Percentiles rank a stretch among this genome's conserved stretches.
Conservation (phyloP, 2,113 vertebrate species). For the Copsychus sechellarum region DNA sequence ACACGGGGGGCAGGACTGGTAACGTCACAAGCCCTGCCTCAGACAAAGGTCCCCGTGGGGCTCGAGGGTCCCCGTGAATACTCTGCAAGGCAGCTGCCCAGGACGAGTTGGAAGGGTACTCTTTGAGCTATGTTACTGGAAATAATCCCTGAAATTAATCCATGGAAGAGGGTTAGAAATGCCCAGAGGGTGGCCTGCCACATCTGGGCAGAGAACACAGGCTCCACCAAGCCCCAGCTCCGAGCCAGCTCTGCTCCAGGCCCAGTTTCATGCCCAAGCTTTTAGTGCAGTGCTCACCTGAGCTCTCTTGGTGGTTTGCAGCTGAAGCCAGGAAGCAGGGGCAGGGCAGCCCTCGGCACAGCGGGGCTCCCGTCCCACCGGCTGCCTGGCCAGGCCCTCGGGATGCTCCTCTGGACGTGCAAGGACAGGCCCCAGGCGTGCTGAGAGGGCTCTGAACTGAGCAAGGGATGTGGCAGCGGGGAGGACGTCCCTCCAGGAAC, state of each 20-base stretch:
- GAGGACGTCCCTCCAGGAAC: rapidly evolving
- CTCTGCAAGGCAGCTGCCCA: not conserved
- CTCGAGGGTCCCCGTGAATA: not conserved
- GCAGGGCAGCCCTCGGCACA: not conserved
- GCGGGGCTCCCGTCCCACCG: rapidly evolving
- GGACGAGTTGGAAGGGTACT: no score
- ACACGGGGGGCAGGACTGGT: rapidly evolving
- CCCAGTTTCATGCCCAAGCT: not conserved
- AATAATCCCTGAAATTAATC: not conserved
- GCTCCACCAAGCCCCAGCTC: not conserved
- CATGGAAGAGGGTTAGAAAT: not conserved
- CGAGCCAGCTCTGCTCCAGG: not conserved
- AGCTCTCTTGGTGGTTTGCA: not conserved
- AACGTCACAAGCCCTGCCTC: rapidly evolving
- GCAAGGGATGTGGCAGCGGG: not conserved
- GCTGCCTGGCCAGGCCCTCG: rapidly evolving
- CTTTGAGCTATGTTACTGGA: not conserved
- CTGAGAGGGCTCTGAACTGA: not conserved
- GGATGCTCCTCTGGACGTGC: not conserved
- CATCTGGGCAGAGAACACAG: not conserved
- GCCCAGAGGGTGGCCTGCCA: not conserved
- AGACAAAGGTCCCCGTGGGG: not conserved
- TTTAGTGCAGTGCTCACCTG: not conserved
- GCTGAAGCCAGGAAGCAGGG: not conserved
- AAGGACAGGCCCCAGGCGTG: not conserved